Base-by-base conservation (phyloP, 2,888 invertebrate genomes). In the Clusia tigrina region DNA sequence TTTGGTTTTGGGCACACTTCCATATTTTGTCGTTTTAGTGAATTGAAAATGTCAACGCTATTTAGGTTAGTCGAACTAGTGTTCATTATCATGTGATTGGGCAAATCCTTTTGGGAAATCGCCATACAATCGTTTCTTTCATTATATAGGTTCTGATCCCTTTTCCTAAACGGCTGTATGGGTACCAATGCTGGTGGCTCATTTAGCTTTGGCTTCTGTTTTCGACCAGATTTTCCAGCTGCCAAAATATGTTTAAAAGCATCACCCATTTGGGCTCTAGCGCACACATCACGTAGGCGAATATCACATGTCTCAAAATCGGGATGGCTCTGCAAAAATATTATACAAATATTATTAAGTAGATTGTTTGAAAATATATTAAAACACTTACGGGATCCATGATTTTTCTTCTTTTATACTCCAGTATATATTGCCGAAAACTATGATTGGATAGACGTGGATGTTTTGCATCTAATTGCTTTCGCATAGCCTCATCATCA, bases 241-340 rank as follows among this genome's bases (percentile, higher is more conserved):
- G 71, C 68, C 60, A 73, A 69, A 1, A 71, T 62, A 6, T 73
- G 71, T 56, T 81, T 80, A 54, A 81, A 81, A 53, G 76, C 80
- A 2, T 79, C 79, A 10, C 80, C 77, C 65, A 83, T 76, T 67
- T 83, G 82, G 1, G 84, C 81, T 18, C 84, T 73, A 2, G 79
- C 78, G 64, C 81, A 81, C 12, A 84, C 79, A 67, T 90, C 94
- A 71, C 91, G 88, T 58, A 95, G 82, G 9, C 90, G 89, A 70
- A 95, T 90, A 55, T 91, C 92, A 71, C 88, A 87, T 15, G 91
- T 92, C 74, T 91, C 90, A 58, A 93, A 85, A 80, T 93, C 93
- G 18, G 91, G 90, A 78, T 91, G 89, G 73, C 88, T 87, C 89
- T 91, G 76, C 9, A 85, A 85, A 46, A 42, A 6, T 65, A 64